Conservation (phyloP, 2,797 vertebrate genomes). For the Knipowitschia caucasica region DNA sequence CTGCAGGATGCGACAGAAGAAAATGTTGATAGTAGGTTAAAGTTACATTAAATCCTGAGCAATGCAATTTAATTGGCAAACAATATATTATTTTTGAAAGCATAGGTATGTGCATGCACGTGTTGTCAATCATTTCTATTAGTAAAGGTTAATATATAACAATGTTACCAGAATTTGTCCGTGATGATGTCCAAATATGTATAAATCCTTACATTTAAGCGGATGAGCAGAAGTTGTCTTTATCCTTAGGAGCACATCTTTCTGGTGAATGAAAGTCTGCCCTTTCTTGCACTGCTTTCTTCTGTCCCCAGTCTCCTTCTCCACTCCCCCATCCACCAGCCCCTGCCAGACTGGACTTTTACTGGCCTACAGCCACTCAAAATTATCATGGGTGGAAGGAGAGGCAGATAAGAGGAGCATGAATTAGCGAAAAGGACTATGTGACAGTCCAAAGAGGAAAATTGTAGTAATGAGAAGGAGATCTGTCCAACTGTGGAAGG, state of each 20-base stretch:
- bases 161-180: conserved; percentile 64
- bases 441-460: conserved; percentile 67
- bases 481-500: conserved; percentile 55
- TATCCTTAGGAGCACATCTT: conserved; percentile 69
- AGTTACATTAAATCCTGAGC: conserved; percentile 4
- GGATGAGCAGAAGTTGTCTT: conserved; percentile 59
- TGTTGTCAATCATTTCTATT: not conserved
- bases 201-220: conserved; percentile 71
- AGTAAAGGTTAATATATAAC: conserved; percentile 18
- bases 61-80: not conserved
- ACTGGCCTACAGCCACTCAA: conserved; percentile 70
- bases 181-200: conserved; percentile 52
- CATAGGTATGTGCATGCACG: conserved; percentile 2
- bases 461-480: conserved; percentile 61
- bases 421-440: conserved; percentile 58
- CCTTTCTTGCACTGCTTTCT: conserved; percentile 66
- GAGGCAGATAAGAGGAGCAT: conserved; percentile 75
- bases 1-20: conserved; percentile 16
- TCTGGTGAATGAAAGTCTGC: conserved; percentile 75
- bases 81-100: not conserved
- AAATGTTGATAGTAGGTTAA: conserved; percentile 15
- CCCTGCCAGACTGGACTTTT: conserved; percentile 48
- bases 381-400: conserved; percentile 76
- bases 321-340: conserved; percentile 24
- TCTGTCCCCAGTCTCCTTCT: conserved; percentile 52